These are phyloP conservation scores for Aethina tumida DNA, from an alignment of 1,140 invertebrate species.

Conservation along the genomic window DNA sequence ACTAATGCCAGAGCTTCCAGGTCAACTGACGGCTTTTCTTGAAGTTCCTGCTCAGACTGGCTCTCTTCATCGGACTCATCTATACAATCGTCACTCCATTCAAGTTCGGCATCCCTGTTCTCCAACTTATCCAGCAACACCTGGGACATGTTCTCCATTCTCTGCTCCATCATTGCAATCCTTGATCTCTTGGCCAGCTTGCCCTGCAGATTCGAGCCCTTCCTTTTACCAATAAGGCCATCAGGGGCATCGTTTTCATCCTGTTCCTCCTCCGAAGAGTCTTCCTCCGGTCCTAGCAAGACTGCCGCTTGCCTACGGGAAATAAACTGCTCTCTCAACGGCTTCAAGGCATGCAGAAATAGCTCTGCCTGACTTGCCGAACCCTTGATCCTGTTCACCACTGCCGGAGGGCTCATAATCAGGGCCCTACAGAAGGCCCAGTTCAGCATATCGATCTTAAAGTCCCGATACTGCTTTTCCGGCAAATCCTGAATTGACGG, in stretches of 20 bases:
- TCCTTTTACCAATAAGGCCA: neutral
- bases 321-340: neutral
- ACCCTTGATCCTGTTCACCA: slow-evolving; percentile 9
- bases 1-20: neutral
- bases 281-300: neutral
- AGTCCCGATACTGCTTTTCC: slow-evolving; percentile 14
- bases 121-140: too few relatives aligned
- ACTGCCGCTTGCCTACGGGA: neutral
- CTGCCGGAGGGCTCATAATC: slow-evolving; percentile 15
- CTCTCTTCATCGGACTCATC: too few relatives aligned
- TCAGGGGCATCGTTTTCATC: neutral
- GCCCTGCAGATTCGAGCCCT: neutral
- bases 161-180: neutral
- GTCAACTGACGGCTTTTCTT: too few relatives aligned
- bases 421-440: slow-evolving; percentile 20
- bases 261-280: neutral
- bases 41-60: too few relatives aligned
- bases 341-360: neutral
- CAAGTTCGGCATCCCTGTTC: too few relatives aligned
- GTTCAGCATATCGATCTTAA: slow-evolving; percentile 16
- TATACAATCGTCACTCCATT: too few relatives aligned
- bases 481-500: neutral
- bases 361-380: neutral
- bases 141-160: neutral
- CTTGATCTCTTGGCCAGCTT: neutral